Conservation (phyloP, 2,797 vertebrate species). For the Pantherophis alleghaniensis region DNA sequence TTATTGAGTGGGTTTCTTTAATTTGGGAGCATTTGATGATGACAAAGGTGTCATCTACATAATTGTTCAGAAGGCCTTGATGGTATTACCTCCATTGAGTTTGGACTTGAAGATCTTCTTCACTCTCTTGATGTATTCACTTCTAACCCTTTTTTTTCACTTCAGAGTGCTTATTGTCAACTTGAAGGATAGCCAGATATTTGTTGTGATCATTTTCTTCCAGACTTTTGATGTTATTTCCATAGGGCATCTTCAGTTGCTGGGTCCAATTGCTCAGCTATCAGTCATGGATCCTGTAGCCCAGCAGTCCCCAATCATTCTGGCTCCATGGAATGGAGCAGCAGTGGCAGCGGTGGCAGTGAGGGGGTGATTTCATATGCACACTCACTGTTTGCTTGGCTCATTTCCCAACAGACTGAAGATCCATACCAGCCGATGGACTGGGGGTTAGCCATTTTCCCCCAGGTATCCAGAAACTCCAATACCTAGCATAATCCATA, state of each 20-base stretch:
- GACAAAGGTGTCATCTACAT: too few relatives aligned
- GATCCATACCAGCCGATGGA: neutral
- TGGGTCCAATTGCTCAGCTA: neutral
- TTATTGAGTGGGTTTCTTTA: too few relatives aligned
- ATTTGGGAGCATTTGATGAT: too few relatives aligned
- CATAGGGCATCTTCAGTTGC: neutral
- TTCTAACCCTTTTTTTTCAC: neutral
- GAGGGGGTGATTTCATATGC: neutral
- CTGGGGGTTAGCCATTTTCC: neutral
- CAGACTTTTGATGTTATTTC: neutral
- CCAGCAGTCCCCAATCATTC: neutral
- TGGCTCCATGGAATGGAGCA: neutral
- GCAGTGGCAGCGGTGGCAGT: rapidly evolving
- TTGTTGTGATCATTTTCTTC: neutral
- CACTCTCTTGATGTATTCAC: neutral
- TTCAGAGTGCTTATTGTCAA: neutral
- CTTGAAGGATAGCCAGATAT: neutral
- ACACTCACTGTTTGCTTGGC: rapidly evolving
- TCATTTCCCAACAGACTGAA: neutral
- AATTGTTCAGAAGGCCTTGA: too few relatives aligned
- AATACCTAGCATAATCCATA: neutral
- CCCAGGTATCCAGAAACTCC: neutral
- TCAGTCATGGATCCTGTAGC: neutral
- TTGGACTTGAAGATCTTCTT: neutral
- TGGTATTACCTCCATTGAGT: neutral